Evolutionary conservation across 2,113 vertebrate genomes (phyloP).

Genomic region (Rhodinocichla rosea): DNA sequence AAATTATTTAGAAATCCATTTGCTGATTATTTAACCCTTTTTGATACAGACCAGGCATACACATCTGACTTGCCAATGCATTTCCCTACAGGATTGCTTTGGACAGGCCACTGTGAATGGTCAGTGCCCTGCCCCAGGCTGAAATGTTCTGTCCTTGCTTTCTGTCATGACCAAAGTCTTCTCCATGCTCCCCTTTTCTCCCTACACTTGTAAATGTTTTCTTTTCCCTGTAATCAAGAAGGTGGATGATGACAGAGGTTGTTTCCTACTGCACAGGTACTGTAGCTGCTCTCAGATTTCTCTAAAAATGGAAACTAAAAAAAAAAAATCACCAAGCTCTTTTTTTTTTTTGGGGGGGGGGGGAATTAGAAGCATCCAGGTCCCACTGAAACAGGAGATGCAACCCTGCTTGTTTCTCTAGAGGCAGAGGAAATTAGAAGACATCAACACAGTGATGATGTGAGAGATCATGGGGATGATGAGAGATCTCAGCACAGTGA

Average conservation of each 20-base stretch:
- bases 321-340: not conserved
- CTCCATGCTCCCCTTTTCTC: not conserved
- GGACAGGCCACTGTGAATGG: accelerated
- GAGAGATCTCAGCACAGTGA: not conserved
- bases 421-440: not conserved
- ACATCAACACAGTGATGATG: not conserved
- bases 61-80: accelerated
- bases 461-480: not conserved
- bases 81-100: not conserved
- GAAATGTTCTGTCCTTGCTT: not conserved
- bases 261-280: not conserved
- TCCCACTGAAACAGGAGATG: not conserved
- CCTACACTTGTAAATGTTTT: not conserved
- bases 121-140: not conserved
- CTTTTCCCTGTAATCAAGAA: not conserved
- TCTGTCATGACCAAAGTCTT: not conserved
- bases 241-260: not conserved
- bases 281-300: not conserved
- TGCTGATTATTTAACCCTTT: not conserved
- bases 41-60: not conserved
- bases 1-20: not conserved
- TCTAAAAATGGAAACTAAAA: not conserved
- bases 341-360: not conserved
- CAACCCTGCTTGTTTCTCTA: not conserved
- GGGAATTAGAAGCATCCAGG: not conserved